Base-by-base conservation (phyloP, 2,888 invertebrate genomes). In the Bursaphelenchus okinawaensis region DNA sequence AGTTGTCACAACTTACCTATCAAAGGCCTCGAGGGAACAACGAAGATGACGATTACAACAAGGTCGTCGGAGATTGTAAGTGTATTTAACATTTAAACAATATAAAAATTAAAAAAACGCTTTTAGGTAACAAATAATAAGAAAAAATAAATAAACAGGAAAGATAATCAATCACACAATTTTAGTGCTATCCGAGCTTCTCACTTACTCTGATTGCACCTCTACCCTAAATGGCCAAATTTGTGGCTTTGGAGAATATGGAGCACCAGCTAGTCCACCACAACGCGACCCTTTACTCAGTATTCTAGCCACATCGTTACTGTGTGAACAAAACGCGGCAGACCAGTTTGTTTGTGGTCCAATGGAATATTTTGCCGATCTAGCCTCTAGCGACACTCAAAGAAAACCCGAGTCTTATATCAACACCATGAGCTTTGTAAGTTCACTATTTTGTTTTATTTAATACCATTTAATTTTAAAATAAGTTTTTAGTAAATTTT, bases 301-400 rank as follows among this genome's bases (percentile, higher is more conserved):
- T 2, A 61, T 75, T 24, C 64, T 79, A 29, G 70, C 75, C 4
- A 71, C 79, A 16, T 77, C 77, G 20, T 66, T 80, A 7, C 66
- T 80, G 1, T 80, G 80, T 56, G 75, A 78, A 64, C 74, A 78
- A 0, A 65, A 69, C n/a, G 76, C 73, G 4, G 74, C 78, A 28
- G 73, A 74, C 31, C 62, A 67, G 29, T 51, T 70, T 20, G 75
- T 80, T 7, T 71, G 77, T 40, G 77, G 78, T 0, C 70, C 77
- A 0, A 29, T 80, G 26, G 24, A 64, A 12, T 71, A 59, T 28
- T 40, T 40, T 6, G n/a, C 3, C 12, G 40, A 40, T 1, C 57
- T 71, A 52, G 64, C 73, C 12, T 22, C 65, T 6, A 19, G 26
- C 12, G 55, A 57, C n/a, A 19, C 56, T 22, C 19, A 26, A 24